phyloP scores from a whole-genome alignment of 2,888 invertebrate species.

The Cheilosia pagana region DNA sequence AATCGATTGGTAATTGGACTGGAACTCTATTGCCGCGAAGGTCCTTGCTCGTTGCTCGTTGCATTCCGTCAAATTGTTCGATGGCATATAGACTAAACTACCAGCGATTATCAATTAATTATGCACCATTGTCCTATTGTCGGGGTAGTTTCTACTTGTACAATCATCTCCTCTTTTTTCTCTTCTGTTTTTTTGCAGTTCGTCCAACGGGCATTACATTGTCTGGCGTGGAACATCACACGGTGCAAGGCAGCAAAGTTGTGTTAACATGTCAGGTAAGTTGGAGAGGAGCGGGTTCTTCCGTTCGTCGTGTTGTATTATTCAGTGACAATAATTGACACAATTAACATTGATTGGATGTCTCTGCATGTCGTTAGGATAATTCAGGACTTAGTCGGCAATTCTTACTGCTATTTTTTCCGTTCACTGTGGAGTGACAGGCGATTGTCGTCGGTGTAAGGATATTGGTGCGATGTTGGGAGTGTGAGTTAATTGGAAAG shows the following conservation, averaged over 20 bases:
- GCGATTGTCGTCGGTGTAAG: background rate
- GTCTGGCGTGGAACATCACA: slow-evolving; percentile 90
- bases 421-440: background rate
- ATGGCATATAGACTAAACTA: slow-evolving; percentile 29
- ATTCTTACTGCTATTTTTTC: background rate
- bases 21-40: slow-evolving; percentile 13
- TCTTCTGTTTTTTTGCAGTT: slow-evolving; percentile 85
- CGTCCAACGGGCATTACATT: slow-evolving; percentile 91
- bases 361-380: slow-evolving; percentile 67
- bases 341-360: slow-evolving; percentile 71
- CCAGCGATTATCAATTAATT: slow-evolving; percentile 58
- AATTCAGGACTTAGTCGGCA: slow-evolving; percentile 14
- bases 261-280: slow-evolving; percentile 88
- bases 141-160: slow-evolving; percentile 14
- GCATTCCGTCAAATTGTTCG: slow-evolving; percentile 37
- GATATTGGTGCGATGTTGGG: slow-evolving; percentile 8
- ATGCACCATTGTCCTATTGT: slow-evolving; percentile 62
- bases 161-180: slow-evolving; percentile 32
- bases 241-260: slow-evolving; percentile 91
- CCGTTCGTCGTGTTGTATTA: slow-evolving; percentile 45
- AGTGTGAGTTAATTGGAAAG: slow-evolving; percentile 42
- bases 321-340: slow-evolving; percentile 70
- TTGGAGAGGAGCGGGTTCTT: slow-evolving; percentile 43
- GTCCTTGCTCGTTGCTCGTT: slow-evolving; percentile 16
- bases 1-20: slow-evolving; percentile 39